These are phyloP conservation scores for Masticophis lateralis DNA, from an alignment of 2,797 vertebrate species.

Conservation along the genomic window DNA sequence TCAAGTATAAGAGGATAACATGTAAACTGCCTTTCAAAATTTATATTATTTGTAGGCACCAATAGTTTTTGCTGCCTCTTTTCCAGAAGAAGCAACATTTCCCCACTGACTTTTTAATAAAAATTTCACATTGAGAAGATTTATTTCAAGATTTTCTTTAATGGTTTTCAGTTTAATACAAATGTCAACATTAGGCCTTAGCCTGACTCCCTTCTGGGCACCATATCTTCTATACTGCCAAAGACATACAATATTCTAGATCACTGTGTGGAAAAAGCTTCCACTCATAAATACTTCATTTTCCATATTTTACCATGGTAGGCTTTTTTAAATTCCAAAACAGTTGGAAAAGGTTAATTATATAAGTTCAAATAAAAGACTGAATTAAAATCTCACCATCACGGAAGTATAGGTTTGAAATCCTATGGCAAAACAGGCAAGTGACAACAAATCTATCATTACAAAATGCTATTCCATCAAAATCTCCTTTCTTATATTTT, in stretches of 20 bases:
- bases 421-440: conserved; percentile 18
- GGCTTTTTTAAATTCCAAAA: not conserved
- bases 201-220: not conserved
- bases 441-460: not conserved
- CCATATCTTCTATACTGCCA: not conserved
- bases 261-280: not conserved
- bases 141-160: not conserved
- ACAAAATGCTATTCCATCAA: conserved; percentile 47
- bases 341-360: not conserved
- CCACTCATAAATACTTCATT: not conserved
- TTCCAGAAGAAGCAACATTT: not conserved
- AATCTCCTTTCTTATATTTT: conserved; percentile 56
- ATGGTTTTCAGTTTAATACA: not conserved
- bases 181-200: not conserved
- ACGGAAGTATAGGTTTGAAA: conserved; percentile 28
- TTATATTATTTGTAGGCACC: too few species aligned
- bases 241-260: not conserved
- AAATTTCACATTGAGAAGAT: not conserved
- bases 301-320: not conserved
- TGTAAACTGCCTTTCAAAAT: not conserved
- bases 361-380: not conserved
- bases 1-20: not conserved
- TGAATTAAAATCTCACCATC: not conserved
- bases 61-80: too few species aligned
- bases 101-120: not conserved